Base-by-base conservation (phyloP, 2,797 vertebrate genomes). In the Gastrophryne carolinensis region DNA sequence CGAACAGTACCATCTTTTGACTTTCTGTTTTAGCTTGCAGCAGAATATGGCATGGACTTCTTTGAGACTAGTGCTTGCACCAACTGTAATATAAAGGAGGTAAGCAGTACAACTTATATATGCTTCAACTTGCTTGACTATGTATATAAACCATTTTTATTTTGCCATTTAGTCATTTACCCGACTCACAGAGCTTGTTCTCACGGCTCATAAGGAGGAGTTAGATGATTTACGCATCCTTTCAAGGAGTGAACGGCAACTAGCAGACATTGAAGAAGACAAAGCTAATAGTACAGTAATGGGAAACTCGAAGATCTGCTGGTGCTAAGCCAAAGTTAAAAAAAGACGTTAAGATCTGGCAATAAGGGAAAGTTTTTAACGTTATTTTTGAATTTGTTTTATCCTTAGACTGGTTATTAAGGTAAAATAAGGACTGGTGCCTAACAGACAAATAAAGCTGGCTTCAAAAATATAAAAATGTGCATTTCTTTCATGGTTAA, bases 51-150 rank as follows among this genome's bases (percentile, higher is more conserved):
- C 78, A 94, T 97, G 95, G 94, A 95, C 63, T 97, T 96, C 86
- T 96, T 93, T 61, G 95, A 98, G 88, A 94, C 94, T 83, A 98
- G 95, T 63, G 94, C 95, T 82, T 94, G 92, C 80, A 93, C 89
- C 79, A 94, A 91, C 84, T 86, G 84, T 79, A 95, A 96, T 81
- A 92, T 97, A 79, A 93, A 68, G 39, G 95, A 97, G 95, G 96
- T 95, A 83, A 81, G 88, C 10, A 19, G 12, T 21, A 11, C 3
- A 10, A 2, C 44, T 10, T 47, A 8, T 19, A 5, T 15, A 15
- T 47, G 9, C 44, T 5, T 6, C n/a, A 21, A 21, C 9, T 10
- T 10, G 1, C 7, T 21, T 7, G 2, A 9, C 17, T 19, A 9
- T 8, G 2, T 10, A 47, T 21, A 47, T 47, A 7, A 41, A 3